Evolutionary conservation across 2,888 invertebrate species (phyloP), one percentile per base, ranked within the genome.

Genomic region (Campoplex capitator): DNA sequence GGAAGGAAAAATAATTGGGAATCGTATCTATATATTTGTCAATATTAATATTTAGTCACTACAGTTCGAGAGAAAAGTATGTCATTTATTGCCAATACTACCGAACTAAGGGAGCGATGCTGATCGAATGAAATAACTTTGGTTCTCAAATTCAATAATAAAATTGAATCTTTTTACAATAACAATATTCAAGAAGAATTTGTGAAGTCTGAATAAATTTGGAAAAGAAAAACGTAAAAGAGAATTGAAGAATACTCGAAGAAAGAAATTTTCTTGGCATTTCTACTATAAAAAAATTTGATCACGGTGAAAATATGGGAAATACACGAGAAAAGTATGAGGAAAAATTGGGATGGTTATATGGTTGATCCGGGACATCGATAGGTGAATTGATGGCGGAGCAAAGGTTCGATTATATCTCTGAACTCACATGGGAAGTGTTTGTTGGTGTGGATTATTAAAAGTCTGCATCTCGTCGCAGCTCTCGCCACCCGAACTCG

Each of bases 401-500:
- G 51, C 16, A n/a, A 42, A 42, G 42, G 18, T 18, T 48, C 4
- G 35, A n/a, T 3, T 35, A 18, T 65, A 23, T 16, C 3, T 32
- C 2, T 65, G 73, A 67, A 97, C 98, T 97, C 95, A 98, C 98
- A 98, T 97, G 83, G 97, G 95, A 94, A 97, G 95, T 87, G 96
- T 96, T 92, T 97, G 97, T 92, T 97, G 97, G 92, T 96, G 96
- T 74, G 96, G 95, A 95, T 98, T 98, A 94, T 96, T 97, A 95
- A 97, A 98, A 86, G 95, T 95, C 89, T 97, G 96, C 95, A 97
- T 96, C 94, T 99, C 98, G 95, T 99, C 98, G 94, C 98, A 98
- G 92, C 98, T 98, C 94, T 99, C 99, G 51, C 98, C 98, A 78
- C 98, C 99, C 23, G 98, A 98, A 92, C 98, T 98, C 87, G 98